Conservation (phyloP, 2,888 invertebrate genomes). For the Terebella lapidaria region DNA sequence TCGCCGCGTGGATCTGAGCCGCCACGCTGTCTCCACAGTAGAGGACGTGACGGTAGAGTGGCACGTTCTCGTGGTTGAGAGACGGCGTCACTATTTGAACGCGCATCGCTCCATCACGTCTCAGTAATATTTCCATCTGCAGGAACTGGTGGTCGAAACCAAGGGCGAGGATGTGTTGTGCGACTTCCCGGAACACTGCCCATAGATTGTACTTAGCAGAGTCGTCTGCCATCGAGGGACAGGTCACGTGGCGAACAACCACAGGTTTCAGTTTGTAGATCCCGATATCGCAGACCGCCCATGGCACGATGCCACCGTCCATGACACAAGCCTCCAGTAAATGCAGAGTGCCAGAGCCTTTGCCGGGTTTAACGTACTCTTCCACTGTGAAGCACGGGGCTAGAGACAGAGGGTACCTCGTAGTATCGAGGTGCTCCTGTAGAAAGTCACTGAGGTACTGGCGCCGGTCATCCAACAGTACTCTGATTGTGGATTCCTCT, state of each 20-base stretch:
- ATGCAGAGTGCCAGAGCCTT: conserved; percentile 3
- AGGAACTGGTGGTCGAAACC: conserved; percentile 10
- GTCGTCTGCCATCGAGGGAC: background rate
- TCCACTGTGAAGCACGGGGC: conserved; percentile 3
- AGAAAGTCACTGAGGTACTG: background rate
- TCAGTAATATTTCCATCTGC: background rate
- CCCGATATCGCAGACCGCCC: conserved; percentile 5
- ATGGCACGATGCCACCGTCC: conserved; percentile 5
- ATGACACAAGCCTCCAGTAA: conserved; percentile 6
- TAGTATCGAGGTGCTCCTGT: background rate
- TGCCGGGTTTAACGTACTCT: background rate
- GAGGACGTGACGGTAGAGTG: conserved; percentile 7
- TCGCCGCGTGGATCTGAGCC: background rate
- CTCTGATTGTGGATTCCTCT: background rate
- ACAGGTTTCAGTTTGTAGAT: background rate
- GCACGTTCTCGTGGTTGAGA: background rate
- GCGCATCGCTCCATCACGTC: background rate
- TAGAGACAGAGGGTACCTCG: background rate
- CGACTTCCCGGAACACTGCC: conserved; percentile 7
- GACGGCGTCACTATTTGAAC: background rate
- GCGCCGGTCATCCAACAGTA: background rate
- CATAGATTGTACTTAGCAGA: background rate
- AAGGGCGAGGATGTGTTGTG: conserved; percentile 1
- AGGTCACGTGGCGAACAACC: background rate
- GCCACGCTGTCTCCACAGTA: conserved; percentile 1